Conservation (phyloP, 2,797 vertebrate species). For the Lithobates sylvaticus region DNA sequence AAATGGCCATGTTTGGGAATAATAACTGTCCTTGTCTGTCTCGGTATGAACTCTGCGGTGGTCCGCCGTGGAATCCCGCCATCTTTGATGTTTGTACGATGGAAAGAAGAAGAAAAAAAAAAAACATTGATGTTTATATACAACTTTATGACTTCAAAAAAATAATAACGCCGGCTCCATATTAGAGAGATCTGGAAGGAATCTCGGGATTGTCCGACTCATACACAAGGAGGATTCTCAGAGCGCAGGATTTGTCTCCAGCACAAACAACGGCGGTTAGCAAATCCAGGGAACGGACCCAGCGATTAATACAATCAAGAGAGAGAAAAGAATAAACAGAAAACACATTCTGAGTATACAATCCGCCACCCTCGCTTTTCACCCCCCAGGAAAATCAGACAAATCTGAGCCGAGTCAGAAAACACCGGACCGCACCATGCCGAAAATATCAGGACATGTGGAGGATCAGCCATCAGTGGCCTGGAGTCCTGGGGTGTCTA, state of each 20-base stretch:
- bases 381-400: too few relatives aligned
- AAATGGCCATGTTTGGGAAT: not conserved
- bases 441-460: too few relatives aligned
- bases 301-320: not conserved
- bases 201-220: not conserved
- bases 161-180: slow-evolving; percentile 9
- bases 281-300: not conserved
- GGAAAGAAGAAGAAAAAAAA: not conserved
- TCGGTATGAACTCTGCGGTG: not conserved
- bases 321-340: not conserved
- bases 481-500: too few relatives aligned
- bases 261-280: not conserved
- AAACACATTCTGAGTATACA: too few relatives aligned
- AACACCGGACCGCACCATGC: too few relatives aligned
- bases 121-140: slow-evolving; percentile 11
- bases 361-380: too few relatives aligned
- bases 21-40: not conserved
- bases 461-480: too few relatives aligned
- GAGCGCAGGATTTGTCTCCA: not conserved
- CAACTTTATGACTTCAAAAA: not conserved
- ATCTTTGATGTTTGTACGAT: not conserved
- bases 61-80: not conserved
- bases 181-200: slow-evolving; percentile 13
- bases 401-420: too few relatives aligned
- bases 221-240: not conserved